A percentile compares a stretch with the other conserved stretches of the same genome.
These are phyloP conservation scores for Chrysotoxum bicinctum DNA, from an alignment of 2,888 invertebrate genomes.

Conservation along the genomic window DNA sequence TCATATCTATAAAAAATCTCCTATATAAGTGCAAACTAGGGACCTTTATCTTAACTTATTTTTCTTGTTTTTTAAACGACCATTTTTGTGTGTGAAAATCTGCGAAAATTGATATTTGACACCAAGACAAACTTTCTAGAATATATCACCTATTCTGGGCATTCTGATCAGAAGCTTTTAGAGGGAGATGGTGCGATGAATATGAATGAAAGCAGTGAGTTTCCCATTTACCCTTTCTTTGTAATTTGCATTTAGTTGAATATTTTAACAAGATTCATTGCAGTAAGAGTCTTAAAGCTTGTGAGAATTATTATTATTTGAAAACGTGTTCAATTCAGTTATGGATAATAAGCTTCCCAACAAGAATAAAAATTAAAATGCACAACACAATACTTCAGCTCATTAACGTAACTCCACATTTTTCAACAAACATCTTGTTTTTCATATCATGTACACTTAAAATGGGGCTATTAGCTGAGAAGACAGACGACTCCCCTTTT, in stretches of 20 bases:
- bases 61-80: too few species aligned
- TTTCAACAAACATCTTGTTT: conserved; percentile 30
- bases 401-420: conserved; percentile 4
- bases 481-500: conserved; percentile 19
- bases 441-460: neutral
- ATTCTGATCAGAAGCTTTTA: too few species aligned
- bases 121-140: too few species aligned
- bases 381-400: conserved; percentile 6
- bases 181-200: too few species aligned
- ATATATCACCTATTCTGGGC: too few species aligned
- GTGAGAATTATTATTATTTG: neutral
- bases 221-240: neutral
- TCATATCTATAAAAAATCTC: too few species aligned
- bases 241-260: neutral
- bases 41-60: too few species aligned
- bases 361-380: neutral
- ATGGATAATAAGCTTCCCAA: neutral
- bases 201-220: too few species aligned
- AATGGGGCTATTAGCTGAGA: conserved; percentile 23
- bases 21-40: too few species aligned
- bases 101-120: too few species aligned
- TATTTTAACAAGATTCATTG: too few species aligned
- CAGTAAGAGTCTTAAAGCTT: neutral
- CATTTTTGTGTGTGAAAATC: too few species aligned
- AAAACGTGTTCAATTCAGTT: neutral